Conservation (phyloP, 2,113 vertebrate species). For the Euleptes europaea region DNA sequence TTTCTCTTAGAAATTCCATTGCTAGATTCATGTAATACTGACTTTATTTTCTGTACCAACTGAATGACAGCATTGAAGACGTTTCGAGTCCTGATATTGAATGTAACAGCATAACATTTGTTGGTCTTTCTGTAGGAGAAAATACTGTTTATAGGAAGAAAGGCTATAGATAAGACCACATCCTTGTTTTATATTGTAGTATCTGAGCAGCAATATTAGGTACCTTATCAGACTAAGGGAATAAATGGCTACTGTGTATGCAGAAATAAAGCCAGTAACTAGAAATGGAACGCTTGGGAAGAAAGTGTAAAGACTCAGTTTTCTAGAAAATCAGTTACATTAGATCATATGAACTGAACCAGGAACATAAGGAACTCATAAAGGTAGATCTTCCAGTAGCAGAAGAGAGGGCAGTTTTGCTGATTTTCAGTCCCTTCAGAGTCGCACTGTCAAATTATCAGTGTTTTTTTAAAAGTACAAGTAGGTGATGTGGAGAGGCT, state of each 20-base stretch:
- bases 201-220: background rate
- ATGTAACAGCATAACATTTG: background rate
- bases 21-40: too few species aligned
- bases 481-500: background rate
- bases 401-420: too few species aligned
- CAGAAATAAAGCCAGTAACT: background rate
- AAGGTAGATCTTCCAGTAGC: too few species aligned
- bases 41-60: background rate
- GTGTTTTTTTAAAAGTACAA: too few species aligned
- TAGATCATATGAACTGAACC: too few species aligned
- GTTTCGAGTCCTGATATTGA: background rate
- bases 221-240: background rate
- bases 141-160: background rate
- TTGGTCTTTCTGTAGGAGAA: background rate
- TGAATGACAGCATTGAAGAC: background rate
- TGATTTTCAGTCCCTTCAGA: background rate
- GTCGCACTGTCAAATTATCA: background rate
- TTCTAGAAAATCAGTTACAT: background rate
- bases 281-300: background rate
- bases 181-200: background rate
- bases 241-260: background rate
- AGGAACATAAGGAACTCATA: too few species aligned
- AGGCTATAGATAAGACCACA: background rate
- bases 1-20: background rate
- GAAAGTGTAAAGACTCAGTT: background rate